phyloP scores from a whole-genome alignment of 2,888 invertebrate genomes.

The Drosophila multiciliata region DNA sequence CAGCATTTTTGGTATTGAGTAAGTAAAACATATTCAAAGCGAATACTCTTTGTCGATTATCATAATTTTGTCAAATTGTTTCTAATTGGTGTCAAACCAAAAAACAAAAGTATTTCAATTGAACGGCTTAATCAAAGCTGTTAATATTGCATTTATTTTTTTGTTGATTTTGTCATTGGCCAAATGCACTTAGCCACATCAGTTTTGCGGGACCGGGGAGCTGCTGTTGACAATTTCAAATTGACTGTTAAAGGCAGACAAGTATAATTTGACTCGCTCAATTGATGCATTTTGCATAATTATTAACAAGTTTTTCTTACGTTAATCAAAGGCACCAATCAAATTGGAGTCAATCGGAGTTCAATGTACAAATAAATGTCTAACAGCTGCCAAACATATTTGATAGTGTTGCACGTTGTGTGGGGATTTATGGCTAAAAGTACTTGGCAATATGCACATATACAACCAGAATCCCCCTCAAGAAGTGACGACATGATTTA shows the following conservation, averaged over 20 bases:
- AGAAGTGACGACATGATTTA: conserved; percentile 33
- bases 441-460: background rate
- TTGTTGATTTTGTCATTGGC: conserved; percentile 29
- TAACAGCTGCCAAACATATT: conserved; percentile 21
- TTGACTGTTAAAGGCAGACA: conserved; percentile 34
- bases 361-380: conserved; percentile 1
- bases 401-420: conserved; percentile 10
- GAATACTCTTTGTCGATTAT: background rate
- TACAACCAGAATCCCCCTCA: conserved; percentile 1
- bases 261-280: conserved; percentile 23
- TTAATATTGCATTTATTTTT: conserved; percentile 1
- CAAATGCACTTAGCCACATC: conserved; percentile 43
- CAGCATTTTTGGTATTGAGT: background rate
- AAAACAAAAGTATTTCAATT: conserved; percentile 14
- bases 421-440: conserved; percentile 48
- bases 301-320: conserved; percentile 33
- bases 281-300: conserved; percentile 52
- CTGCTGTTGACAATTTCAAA: conserved; percentile 1
- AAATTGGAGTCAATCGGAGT: conserved; percentile 4
- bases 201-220: background rate
- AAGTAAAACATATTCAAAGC: background rate
- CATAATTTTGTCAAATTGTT: background rate
- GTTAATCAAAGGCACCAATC: conserved; percentile 3
- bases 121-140: conserved; percentile 12
- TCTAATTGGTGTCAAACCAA: conserved; percentile 3